phyloP scores from a whole-genome alignment of 2,797 vertebrate species.

The Muraenolepis orangiensis region DNA sequence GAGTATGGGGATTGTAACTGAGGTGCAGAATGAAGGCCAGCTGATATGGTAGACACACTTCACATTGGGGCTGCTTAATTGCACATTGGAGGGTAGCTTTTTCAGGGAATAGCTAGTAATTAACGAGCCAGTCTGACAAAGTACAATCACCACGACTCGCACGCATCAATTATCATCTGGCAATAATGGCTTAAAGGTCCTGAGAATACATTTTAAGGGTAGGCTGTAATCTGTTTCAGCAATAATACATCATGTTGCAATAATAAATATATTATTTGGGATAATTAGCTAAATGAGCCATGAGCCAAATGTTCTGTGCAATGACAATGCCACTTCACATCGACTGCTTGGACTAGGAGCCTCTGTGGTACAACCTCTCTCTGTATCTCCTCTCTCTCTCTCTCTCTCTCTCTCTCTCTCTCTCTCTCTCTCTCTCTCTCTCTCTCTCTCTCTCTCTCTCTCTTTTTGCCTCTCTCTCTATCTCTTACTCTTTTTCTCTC shows the following conservation, averaged over 20 bases:
- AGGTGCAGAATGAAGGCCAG: not conserved
- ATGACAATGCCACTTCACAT: not conserved
- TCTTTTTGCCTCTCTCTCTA: too few species aligned
- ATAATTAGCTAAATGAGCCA: slow-evolving; percentile 1
- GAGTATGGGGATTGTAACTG: not conserved
- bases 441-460: not conserved
- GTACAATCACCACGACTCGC: not conserved
- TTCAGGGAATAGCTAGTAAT: not conserved
- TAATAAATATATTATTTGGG: not conserved
- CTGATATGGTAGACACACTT: not conserved
- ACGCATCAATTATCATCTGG: not conserved
- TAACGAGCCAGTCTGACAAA: not conserved
- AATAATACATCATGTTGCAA: not conserved
- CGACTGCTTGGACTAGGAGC: not conserved
- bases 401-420: too few species aligned
- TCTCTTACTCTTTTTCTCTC: too few species aligned
- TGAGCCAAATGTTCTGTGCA: not conserved
- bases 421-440: not conserved
- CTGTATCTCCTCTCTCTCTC: not conserved
- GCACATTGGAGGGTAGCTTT: not conserved
- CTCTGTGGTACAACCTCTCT: not conserved
- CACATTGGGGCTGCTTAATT: not conserved
- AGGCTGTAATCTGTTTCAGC: not conserved
- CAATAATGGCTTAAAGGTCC: not conserved
- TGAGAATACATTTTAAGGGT: not conserved